Base-by-base conservation (phyloP, 2,888 invertebrate genomes). In the Helicoverpa assulta region DNA sequence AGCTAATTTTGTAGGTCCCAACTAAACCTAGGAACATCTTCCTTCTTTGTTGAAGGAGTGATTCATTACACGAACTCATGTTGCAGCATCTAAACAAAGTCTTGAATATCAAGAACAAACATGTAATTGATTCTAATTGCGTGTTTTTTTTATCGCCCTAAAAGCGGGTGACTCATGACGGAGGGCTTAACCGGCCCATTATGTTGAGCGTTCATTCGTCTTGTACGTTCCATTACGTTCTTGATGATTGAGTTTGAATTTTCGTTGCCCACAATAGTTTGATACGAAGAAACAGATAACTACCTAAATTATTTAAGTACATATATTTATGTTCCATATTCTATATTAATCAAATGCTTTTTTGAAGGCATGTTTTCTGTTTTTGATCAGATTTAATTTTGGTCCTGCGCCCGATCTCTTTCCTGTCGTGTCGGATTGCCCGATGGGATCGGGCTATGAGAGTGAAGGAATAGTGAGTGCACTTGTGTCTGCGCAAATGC, bases 181-280 rank as follows among this genome's bases (percentile, higher is more conserved):
- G 37, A 67, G 53, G 40, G 53, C 37, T 19, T n/a, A 26, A 14
- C 10, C 14, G 19, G 40, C n/a, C n/a, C n/a, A n/a, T 43, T 10
- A 47, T 16, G 67, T 18, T 53, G 40, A 33, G n/a, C 57, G 50
- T 21, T 67, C 37, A 74, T 47, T 33, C 57, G 40, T 57, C 21
- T 57, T 40, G 52, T 33, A 73, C 71, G 71, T 71, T 71, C 75
- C 71, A 40, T 71, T 71, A 71, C 74, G 7, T 18, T 5, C 47
- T n/a, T 14, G 14, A 4, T 14, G n/a, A n/a, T 16, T 16, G 43
- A 43, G 43, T 43, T 40, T 40, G 6, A 43, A 8, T 43, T 43
- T 43, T 5, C 5, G 47, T 47, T n/a, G 43, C 43, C 47, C n/a
- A 47, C n/a, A 47, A 47, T 16, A n/a, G 6, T 47, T 10, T 40